Conservation (phyloP, 2,888 invertebrate species). For the Beris morrisii region DNA sequence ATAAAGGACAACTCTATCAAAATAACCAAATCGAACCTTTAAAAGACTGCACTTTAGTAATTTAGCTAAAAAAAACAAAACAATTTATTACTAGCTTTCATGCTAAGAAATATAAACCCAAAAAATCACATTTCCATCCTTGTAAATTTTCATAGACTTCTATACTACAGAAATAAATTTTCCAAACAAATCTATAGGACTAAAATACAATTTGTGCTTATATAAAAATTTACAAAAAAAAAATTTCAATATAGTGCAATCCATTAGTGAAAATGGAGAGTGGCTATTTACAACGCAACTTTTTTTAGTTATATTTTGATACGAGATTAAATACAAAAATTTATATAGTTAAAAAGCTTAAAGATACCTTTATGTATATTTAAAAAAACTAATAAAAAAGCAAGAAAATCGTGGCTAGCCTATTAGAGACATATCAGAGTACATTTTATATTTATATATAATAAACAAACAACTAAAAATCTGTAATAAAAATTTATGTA, state of each 20-base stretch:
- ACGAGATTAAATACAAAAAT: conserved; percentile 14
- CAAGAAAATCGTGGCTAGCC: conserved; percentile 21
- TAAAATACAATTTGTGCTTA: background rate
- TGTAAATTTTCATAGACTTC: background rate
- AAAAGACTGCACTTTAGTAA: conserved; percentile 31
- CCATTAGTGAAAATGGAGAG: no score
- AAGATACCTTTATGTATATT: background rate
- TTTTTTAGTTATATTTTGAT: no score
- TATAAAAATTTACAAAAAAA: background rate
- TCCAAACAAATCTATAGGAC: background rate
- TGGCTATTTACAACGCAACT: conserved; percentile 2
- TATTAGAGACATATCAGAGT: conserved; percentile 34
- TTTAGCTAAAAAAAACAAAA: conserved; percentile 13
- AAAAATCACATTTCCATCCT: background rate
- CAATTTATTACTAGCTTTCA: background rate
- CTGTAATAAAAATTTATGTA: no score
- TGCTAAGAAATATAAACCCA: background rate
- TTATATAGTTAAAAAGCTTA: background rate
- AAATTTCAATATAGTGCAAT: background rate
- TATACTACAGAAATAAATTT: background rate
- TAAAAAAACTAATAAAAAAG: background rate
- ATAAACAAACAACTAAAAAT: background rate
- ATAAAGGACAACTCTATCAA: background rate
- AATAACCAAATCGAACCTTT: conserved; percentile 13
- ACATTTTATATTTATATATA: conserved; percentile 20